Evolutionary conservation across 2,888 invertebrate genomes (phyloP), one percentile per base, ranked within the genome.

Genomic region (Taphrorychus bicolor): DNA sequence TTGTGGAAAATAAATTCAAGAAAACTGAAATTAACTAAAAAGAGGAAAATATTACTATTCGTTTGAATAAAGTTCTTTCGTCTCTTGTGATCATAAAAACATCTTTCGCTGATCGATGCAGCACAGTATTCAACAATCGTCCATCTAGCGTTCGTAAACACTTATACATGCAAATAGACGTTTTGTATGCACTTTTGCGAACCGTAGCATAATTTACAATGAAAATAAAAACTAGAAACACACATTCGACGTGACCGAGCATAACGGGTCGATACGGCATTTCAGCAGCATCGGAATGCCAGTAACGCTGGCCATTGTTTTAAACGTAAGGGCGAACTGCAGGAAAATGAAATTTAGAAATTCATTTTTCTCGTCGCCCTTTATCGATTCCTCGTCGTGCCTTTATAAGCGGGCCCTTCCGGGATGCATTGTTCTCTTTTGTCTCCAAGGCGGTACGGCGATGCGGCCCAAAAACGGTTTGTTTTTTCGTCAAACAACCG

Each of bases 311-410:
- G 45, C 45, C 45, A 17, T 45, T 45, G 45, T 45, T 45, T 45
- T 45, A 45, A 45, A 45, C 45, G 45, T 45, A 45, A 45, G 45
- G 45, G 16, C 45, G 45, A 45, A 45, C 17, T 45, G 45, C 45
- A 45, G 45, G 45, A 45, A 45, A 45, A 45, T 45, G 14, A 45
- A 45, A 45, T 45, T 45, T 45, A 45, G 45, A 45, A 45, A 45
- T 45, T 45, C 45, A 45, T 45, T 45, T 45, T 45, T 45, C 45
- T 45, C 45, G 17, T 17, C 45, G 17, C 17, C 45, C 5, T 7
- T 45, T 45, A 45, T 45, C 14, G 45, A 45, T 45, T 45, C n/a
- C 45, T 45, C 45, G 45, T 45, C 45, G 45, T 14, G 45, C 14
- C 17, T 16, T 14, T 45, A 14, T 45, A 45, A 45, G 14, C 45